Evolutionary conservation across 2,888 invertebrate species (phyloP).

Genomic region (Oscheius sp.): DNA sequence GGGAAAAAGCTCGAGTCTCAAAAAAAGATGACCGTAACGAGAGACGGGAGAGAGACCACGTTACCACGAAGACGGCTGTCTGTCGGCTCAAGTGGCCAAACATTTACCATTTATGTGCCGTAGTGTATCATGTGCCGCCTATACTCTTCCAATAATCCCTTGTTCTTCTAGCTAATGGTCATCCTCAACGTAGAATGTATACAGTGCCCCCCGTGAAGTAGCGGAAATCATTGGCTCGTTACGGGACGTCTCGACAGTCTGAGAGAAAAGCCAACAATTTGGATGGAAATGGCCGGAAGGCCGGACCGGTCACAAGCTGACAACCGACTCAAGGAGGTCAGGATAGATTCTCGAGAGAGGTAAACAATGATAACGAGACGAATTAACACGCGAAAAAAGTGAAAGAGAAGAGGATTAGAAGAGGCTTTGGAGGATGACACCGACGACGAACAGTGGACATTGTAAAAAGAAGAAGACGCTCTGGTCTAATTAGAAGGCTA

Average conservation of each 20-base stretch:
- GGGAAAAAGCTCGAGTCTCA: constrained; percentile 2
- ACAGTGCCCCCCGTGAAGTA: neutral
- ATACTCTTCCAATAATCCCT: no score
- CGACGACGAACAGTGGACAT: neutral
- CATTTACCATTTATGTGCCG: neutral
- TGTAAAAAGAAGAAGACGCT: no score
- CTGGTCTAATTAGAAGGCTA: neutral
- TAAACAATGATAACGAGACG: neutral
- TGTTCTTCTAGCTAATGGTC: no score
- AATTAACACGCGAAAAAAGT: constrained; percentile 6
- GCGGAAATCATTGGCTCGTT: no score
- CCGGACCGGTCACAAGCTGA: neutral
- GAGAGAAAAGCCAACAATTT: constrained; percentile 1
- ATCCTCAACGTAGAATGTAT: neutral
- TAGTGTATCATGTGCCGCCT: neutral
- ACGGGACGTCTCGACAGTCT: neutral
- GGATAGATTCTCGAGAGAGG: neutral
- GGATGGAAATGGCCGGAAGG: constrained; percentile 3
- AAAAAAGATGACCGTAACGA: neutral
- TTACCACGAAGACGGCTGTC: neutral
- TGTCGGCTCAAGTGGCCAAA: constrained; percentile 15
- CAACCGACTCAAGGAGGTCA: neutral
- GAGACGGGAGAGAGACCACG: constrained; percentile 1
- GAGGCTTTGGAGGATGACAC: neutral
- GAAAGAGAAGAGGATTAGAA: neutral